Base-by-base conservation (phyloP, 2,113 vertebrate genomes). In the Podocnemis expansa region DNA sequence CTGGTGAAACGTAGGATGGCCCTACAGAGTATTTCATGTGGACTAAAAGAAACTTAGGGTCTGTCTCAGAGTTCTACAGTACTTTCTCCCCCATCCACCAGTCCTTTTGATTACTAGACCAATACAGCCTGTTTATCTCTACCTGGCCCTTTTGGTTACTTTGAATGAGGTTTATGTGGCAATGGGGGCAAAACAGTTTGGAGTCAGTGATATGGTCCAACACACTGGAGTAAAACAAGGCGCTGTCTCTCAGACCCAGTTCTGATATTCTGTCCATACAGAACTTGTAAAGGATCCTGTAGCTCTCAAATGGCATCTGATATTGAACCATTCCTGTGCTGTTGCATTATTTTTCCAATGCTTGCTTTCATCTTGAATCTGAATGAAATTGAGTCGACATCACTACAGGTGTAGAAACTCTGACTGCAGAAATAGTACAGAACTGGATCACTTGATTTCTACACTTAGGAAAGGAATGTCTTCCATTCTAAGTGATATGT, bases 141-240 rank as follows among this genome's bases (percentile, higher is more conserved):
- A 97, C 95, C 97, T 94, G 98, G 98, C 97, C 97, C 98, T 97
- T 98, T 98, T 96, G 96, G 97, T 97, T 97, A 96, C 98, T 98
- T 98, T 99, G 98, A 99, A 99, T 99, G 99, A 98, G 97, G 97
- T 98, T 98, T 98, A 98, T 99, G 99, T 99, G 98, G 97, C 97
- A 96, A 97, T 97, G 98, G 97, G 97, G 98, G 98, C 98, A 97
- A 73, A 96, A 93, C 52, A 78, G 70, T 97, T 98, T 98, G 98
- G 96, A 98, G 98, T 98, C 98, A 97, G 98, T 98, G 97, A 98
- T 98, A 96, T 96, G 97, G 96, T 97, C 87, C 85, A 89, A 95
- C 91, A 94, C 96, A 76, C 80, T 78, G 90, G 83, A 78, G 4
- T 81, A 1, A 2, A 94, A 81, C 90, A 73, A 78, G 84, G 89